Base-by-base conservation (phyloP, 2,797 vertebrate species). In the Pseudocheirus occidentalis region DNA sequence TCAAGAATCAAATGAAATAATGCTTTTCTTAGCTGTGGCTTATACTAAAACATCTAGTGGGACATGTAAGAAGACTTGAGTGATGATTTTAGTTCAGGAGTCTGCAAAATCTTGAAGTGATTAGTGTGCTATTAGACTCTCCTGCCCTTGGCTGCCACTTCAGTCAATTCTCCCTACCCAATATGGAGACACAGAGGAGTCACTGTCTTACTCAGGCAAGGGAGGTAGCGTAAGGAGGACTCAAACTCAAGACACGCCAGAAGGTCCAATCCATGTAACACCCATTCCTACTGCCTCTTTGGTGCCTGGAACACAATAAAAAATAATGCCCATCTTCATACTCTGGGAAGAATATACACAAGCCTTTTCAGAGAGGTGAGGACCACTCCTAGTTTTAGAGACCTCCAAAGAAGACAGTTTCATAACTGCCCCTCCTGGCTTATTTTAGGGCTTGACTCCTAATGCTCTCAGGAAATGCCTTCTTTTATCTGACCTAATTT, bases 401-500 rank as follows among this genome's bases (percentile, higher is more conserved):
- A 46, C 1, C 18, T 46, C 21, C 40, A 62, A 21, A 91, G 31
- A 73, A 92, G 6, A 31, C 52, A 27, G 4, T n/a, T 27, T 46
- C 13, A 52, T 28, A 12, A 58, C 14, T 53, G 50, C 21, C 81
- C 92, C 59, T 62, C 40, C 92, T 34, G 9, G 29, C 34, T 31
- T 94, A 92, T 95, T 81, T 81, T 18, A 46, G n/a, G 21, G 73
- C 16, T 21, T 95, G 56, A 14, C 92, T 58, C 91, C 5, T 91
- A 73, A 95, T 50, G 46, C 94, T 92, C 56, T 94, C 46, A 92
- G 87, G 34, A 95, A 54, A 59, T 95, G 93, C 94, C 55, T 97
- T 90, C 92, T 96, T 94, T 81, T 92, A 55, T 91, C 62, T 95
- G 81, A 46, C 40, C 73, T 27, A 27, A 87, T 87, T 55, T 59